Evolutionary conservation across 1,140 invertebrate species (phyloP).

Genomic region (Trichomalopsis sarcophagae): DNA sequence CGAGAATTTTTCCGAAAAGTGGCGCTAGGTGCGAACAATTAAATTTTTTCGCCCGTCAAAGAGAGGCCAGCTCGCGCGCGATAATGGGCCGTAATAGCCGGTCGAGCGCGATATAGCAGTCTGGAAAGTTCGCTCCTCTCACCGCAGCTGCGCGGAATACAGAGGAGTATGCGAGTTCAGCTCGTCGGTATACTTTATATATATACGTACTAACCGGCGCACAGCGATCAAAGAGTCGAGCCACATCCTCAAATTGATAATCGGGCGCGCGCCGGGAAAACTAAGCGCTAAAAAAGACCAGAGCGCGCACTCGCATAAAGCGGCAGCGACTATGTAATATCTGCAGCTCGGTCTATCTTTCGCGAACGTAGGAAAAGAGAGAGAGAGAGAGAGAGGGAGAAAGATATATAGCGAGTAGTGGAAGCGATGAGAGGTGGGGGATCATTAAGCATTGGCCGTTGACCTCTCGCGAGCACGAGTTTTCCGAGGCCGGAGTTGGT

Average conservation of each 20-base stretch:
- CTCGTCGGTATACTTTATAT: neutral
- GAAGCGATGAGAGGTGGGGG: neutral
- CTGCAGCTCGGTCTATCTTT: neutral
- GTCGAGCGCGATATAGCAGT: constrained; percentile 12
- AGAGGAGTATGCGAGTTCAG: neutral
- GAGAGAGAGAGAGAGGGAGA: too few species aligned
- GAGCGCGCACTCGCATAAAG: too few species aligned
- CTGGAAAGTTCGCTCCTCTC: constrained; percentile 11
- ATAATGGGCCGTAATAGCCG: neutral
- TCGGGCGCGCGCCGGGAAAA: too few species aligned
- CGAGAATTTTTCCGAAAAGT: neutral
- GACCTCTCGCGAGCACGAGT: constrained; percentile 52
- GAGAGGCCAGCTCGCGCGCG: neutral
- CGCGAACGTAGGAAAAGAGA: neutral
- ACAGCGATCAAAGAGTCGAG: neutral
- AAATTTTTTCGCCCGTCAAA: neutral
- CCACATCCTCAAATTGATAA: too few species aligned
- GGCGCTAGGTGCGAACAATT: neutral
- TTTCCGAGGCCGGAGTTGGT: constrained; percentile 18
- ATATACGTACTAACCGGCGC: too few species aligned
- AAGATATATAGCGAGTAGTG: neutral
- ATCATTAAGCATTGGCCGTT: constrained; percentile 57
- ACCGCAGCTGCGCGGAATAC: neutral
- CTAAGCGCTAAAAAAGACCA: too few species aligned
- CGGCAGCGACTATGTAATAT: too few species aligned